A percentile compares a stretch with the other conserved stretches of the same genome.
Conservation (phyloP, 1,140 invertebrate genomes). For the Venustaconcha ellipsiformis region DNA sequence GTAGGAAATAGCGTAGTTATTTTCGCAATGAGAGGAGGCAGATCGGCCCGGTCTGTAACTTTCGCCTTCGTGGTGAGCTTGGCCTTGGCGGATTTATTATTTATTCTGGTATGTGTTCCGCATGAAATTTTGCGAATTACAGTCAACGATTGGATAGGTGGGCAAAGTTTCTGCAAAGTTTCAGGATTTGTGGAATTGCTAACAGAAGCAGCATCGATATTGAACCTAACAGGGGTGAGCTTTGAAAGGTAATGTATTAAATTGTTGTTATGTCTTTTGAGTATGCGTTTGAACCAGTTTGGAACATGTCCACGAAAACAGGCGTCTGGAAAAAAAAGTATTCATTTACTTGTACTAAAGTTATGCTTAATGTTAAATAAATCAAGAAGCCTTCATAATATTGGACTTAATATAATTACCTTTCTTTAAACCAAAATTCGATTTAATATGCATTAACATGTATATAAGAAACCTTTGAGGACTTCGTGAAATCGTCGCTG, state of each 20-base stretch:
- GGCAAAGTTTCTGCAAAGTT: slow-evolving; percentile 73
- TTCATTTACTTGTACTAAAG: too few species aligned
- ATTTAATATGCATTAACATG: too few species aligned
- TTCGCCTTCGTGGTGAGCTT: slow-evolving; percentile 94
- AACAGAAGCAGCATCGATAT: slow-evolving; percentile 57
- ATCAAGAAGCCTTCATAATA: not conserved
- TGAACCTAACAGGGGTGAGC: slow-evolving; percentile 64
- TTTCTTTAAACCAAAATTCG: not conserved
- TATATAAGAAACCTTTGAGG: too few species aligned
- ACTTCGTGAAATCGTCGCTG: too few species aligned
- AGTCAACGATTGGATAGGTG: slow-evolving; percentile 81
- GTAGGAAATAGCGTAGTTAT: slow-evolving; percentile 89
- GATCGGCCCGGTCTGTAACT: slow-evolving; percentile 86
- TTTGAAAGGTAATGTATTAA: slow-evolving; percentile 60
- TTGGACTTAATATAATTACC: slow-evolving; percentile 1
- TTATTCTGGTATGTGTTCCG: slow-evolving; percentile 88
- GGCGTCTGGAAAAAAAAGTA: too few species aligned
- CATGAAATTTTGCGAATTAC: slow-evolving; percentile 91
- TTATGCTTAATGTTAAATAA: too few species aligned
- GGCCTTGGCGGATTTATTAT: slow-evolving; percentile 89
- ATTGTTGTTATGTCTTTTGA: not conserved
- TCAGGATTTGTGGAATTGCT: slow-evolving; percentile 54
- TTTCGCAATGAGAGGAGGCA: slow-evolving; percentile 85
- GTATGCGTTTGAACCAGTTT: too few species aligned
- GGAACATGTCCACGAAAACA: too few species aligned